Base-by-base conservation (phyloP, 2,888 invertebrate species). In the Eupithecia centaureata region DNA sequence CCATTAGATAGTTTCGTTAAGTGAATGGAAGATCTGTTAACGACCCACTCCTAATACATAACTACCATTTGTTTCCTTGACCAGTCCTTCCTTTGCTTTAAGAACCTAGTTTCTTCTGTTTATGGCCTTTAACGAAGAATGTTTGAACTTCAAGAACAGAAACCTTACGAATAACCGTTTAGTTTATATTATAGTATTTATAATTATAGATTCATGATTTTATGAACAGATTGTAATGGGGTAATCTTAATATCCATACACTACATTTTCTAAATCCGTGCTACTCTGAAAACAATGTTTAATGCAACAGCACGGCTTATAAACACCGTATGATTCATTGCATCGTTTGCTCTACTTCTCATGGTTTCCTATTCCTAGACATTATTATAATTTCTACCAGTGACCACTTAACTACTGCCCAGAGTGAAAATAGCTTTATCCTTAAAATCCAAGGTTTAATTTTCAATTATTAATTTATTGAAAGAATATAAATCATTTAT, bases 201-300 rank as follows among this genome's bases (percentile, higher is more conserved):
- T n/a, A n/a, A n/a, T n/a, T n/a, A n/a, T n/a, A n/a, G n/a, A n/a
- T 47, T 47, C 10, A 47, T 22, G 12, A 47, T 47, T 18, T 22
- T 12, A 47, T 47, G 47, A 47, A 47, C 18, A 30, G n/a, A 13
- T 61, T 18, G 25, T 8, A 22, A 57, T 22, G 18, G 10, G 32
- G 57, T 57, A 10, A 10, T 57, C 32, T 5, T 35, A 62, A 54
- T 61, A 22, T 63, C 35, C 38, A n/a, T 61, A 38, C 59, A 75
- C 70, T 63, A 28, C 61, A 75, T 70, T 72, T 75, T 82, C 79
- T 80, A 79, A 79, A 77, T 81, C 77, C 75, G 77, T 70, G 70
- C 76, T 73, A 75, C 77, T 80, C 78, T 80, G 82, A 77, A 84
- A 84, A 69, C 86, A 82, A 78, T 84, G 82, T 85, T 81, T 78